Percentiles rank a stretch among this genome's conserved stretches.
Conservation (phyloP, 2,113 vertebrate genomes). For the Tragelaphus buxtoni region DNA sequence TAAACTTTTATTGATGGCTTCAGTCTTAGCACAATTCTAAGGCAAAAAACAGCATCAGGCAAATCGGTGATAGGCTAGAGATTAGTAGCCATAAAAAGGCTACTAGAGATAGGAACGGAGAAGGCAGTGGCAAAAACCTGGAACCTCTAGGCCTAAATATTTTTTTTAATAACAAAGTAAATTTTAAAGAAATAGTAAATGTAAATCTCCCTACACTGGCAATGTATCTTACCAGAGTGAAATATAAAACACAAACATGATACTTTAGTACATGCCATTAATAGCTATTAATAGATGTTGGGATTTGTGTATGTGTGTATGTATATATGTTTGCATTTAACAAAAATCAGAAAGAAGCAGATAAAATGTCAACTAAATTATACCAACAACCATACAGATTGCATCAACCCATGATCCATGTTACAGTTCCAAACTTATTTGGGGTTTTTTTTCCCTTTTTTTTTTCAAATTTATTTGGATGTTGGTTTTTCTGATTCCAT, state of each 20-base stretch:
- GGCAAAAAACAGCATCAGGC: not conserved
- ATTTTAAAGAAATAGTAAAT: not conserved
- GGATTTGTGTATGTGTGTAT: accelerated
- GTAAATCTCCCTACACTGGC: not conserved
- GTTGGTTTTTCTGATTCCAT: not conserved
- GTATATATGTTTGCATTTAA: not conserved
- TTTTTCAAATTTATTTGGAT: not conserved
- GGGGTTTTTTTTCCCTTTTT: too few species aligned
- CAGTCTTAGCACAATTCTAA: not conserved
- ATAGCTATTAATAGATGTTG: not conserved
- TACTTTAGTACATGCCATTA: not conserved
- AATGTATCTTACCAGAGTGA: not conserved
- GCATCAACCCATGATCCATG: not conserved
- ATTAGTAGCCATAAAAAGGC: not conserved
- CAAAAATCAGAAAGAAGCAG: not conserved
- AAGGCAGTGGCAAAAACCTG: not conserved
- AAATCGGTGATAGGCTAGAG: not conserved
- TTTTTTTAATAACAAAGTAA: not conserved
- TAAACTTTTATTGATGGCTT: not conserved
- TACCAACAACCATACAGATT: not conserved
- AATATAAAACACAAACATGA: not conserved
- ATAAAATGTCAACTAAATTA: not conserved
- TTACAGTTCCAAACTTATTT: not conserved
- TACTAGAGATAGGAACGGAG: not conserved
- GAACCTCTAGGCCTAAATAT: not conserved